Conservation (phyloP, 2,888 invertebrate species). For the Pseudococcus longispinus region DNA sequence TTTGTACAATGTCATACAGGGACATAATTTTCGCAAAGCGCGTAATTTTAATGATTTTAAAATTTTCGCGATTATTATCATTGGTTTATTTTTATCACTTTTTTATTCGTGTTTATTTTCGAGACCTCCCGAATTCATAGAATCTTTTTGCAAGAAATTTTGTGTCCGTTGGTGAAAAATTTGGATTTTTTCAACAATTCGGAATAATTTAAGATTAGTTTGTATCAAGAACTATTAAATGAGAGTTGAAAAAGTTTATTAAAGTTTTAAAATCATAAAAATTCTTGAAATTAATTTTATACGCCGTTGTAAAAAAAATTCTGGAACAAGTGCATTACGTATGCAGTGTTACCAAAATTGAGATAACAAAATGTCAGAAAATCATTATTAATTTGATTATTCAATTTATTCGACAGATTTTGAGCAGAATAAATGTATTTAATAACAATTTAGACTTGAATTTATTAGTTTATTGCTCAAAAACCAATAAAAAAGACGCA, state of each 20-base stretch:
- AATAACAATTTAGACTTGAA: not conserved
- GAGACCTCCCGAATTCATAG: not conserved
- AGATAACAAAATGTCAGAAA: not conserved
- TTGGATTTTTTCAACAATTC: not conserved
- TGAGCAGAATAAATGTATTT: not conserved
- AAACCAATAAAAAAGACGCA: not conserved
- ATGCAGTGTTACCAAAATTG: not conserved
- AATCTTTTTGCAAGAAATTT: not conserved
- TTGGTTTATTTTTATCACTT: slow-evolving; percentile 39
- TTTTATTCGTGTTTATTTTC: not conserved
- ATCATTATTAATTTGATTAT: no score
- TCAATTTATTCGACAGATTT: not conserved
- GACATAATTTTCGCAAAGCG: slow-evolving; percentile 4
- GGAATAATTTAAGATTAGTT: not conserved
- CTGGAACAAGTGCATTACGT: not conserved
- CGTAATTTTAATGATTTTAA: slow-evolving; percentile 40
- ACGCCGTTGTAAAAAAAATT: not conserved
- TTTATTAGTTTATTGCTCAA: not conserved
- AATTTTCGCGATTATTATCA: not conserved
- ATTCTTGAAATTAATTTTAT: not conserved
- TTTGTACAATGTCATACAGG: slow-evolving; percentile 6
- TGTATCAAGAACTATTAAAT: not conserved
- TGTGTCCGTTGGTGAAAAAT: not conserved
- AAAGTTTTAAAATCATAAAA: not conserved
- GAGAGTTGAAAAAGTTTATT: not conserved